Percentiles rank a stretch among this genome's conserved stretches.
phyloP scores from a whole-genome alignment of 2,797 vertebrate species.

The Macroramphosus scolopax region DNA sequence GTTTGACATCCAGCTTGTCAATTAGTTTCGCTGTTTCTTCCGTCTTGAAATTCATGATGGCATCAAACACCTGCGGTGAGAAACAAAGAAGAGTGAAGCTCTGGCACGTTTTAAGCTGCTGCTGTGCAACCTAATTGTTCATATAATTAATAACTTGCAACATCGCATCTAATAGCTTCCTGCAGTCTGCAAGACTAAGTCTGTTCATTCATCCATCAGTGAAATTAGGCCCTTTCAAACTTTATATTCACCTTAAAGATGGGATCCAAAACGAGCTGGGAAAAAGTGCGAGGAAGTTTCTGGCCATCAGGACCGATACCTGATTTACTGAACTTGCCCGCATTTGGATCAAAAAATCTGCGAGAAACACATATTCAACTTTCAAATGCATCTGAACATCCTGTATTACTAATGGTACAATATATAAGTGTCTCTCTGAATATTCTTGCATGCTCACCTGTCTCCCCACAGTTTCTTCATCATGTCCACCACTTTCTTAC shows the following conservation, averaged over 20 bases:
- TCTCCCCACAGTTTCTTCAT: conserved; percentile 99
- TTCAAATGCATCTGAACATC: neutral
- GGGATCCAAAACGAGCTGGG: conserved; percentile 88
- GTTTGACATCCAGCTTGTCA: conserved; percentile 90
- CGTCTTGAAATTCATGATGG: conserved; percentile 95
- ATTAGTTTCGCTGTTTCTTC: conserved; percentile 89
- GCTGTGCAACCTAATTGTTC: no score
- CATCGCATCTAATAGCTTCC: no score
- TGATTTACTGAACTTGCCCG: conserved; percentile 88
- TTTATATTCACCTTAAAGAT: conserved; percentile 91
- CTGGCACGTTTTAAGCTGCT: no score
- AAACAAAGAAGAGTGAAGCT: neutral
- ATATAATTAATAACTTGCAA: no score
- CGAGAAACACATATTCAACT: conserved; percentile 17
- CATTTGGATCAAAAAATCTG: conserved; percentile 88
- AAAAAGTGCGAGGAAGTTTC: conserved; percentile 88
- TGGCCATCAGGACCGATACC: conserved; percentile 82
- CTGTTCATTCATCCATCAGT: no score
- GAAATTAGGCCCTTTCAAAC: no score
- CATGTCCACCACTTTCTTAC: conserved; percentile 97
- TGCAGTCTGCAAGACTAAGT: no score
- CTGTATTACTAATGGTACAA: neutral
- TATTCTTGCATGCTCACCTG: conserved; percentile 71
- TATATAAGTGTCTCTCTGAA: neutral
- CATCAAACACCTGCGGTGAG: conserved; percentile 86